Base-by-base conservation (phyloP, 2,888 invertebrate species). In the Phalangium opilio region DNA sequence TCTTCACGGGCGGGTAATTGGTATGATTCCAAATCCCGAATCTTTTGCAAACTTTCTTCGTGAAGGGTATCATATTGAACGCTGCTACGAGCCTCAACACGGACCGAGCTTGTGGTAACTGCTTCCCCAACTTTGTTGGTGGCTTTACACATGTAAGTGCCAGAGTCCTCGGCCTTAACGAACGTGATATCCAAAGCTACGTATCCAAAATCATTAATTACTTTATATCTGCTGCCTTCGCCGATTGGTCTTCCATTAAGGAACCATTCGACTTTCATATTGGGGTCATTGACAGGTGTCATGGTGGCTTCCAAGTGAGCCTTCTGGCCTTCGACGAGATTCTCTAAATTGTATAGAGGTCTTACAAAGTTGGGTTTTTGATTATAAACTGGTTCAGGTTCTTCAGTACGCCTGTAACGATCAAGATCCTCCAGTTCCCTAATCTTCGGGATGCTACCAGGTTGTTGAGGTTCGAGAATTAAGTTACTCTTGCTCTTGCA, bases 241-340 rank as follows among this genome's bases (percentile, higher is more conserved):
- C 83, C 83, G 60, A 98, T 78, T 2, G 93, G 91, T 60, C 81
- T 75, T 45, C 91, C 95, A 68, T 98, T 89, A 66, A 87, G 83
- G 70, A 78, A 93, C 98, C 96, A 98, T 70, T 96, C 95, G 10
- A 98, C 90, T 57, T 81, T 80, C 95, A 98, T 95, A 8, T 90
- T 90, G 3, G 96, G 91, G 67, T 98, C 98, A 61, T 95, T 93
- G 34, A 95, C 86, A 0, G 98, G 98, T 1, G 90, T 87, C 32
- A 98, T 71, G 4, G 91, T 91, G 1, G 90, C 90, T 70, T 93
- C 93, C 58, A 95, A 71, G 66, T 93, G 93, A 48, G 87, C 83
- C 45, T 82, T 82, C 51, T 76, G 75, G 18, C 90, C 90, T 70
- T 95, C 93, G 11, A 81, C 74, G 14, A 86, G 75, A 60, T 82